phyloP scores from a whole-genome alignment of 2,888 invertebrate genomes.

The Dugesia japonica region DNA sequence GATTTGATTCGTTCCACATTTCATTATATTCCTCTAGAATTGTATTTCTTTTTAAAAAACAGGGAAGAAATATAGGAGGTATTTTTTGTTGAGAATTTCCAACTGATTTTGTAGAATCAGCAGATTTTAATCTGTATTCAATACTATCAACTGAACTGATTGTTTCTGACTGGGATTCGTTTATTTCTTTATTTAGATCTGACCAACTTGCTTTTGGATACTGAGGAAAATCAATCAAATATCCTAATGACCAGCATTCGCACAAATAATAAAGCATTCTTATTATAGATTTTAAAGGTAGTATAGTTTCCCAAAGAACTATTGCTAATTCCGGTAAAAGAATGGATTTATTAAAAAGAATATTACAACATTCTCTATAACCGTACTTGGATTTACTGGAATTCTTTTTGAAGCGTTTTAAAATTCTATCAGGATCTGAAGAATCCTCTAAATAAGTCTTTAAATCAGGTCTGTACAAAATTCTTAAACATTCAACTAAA shows the following conservation, averaged over 20 bases:
- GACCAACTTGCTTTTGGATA: neutral
- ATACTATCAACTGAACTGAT: neutral
- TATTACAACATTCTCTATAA: neutral
- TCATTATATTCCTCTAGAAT: neutral
- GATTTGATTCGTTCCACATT: neutral
- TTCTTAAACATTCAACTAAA: conserved; percentile 40
- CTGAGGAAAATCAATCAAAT: neutral
- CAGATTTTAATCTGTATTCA: neutral
- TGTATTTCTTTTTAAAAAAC: neutral
- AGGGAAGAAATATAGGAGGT: neutral
- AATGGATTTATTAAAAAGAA: neutral
- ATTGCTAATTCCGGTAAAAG: neutral
- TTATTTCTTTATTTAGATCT: neutral
- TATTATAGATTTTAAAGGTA: neutral
- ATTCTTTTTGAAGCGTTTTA: conserved; percentile 38
- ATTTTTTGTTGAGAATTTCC: neutral
- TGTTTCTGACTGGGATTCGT: neutral
- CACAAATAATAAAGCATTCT: neutral
- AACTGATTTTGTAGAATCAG: neutral
- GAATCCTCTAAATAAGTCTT: conserved; percentile 36
- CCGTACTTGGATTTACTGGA: conserved; percentile 20
- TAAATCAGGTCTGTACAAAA: conserved; percentile 40
- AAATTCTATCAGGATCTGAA: conserved; percentile 39
- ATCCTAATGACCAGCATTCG: conserved; percentile 4
- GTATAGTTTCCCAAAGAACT: neutral